These are phyloP conservation scores for Drosophila flavopinicola DNA, from an alignment of 2,888 invertebrate species.

Conservation along the genomic window DNA sequence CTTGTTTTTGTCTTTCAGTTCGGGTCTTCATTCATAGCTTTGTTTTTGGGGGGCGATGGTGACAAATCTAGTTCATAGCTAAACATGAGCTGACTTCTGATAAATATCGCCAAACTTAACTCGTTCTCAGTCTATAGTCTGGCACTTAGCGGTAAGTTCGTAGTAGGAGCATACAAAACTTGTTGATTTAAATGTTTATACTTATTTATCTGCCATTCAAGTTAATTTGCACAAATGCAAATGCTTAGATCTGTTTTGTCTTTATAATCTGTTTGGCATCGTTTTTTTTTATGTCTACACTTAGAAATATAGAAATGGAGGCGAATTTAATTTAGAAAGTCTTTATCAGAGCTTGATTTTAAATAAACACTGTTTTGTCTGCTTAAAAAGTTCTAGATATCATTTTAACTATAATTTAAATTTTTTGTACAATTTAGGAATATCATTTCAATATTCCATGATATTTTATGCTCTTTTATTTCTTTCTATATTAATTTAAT, in stretches of 20 bases:
- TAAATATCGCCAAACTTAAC: slow-evolving; percentile 33
- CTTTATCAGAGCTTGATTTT: too few relatives aligned
- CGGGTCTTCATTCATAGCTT: slow-evolving; percentile 49
- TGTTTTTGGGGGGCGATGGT: slow-evolving; percentile 24
- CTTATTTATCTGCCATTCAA: slow-evolving; percentile 61
- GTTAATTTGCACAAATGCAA: slow-evolving; percentile 72
- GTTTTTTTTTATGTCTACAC: slow-evolving; percentile 1
- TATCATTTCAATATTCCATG: too few relatives aligned
- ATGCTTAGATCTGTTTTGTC: slow-evolving; percentile 31
- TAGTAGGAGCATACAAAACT: slow-evolving; percentile 27
- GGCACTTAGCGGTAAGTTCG: slow-evolving; percentile 34
- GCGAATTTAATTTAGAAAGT: too few relatives aligned
- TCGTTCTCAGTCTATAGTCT: slow-evolving; percentile 30
- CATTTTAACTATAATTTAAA: too few relatives aligned
- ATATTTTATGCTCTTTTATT: too few relatives aligned
- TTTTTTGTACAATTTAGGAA: too few relatives aligned
- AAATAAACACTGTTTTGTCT: too few relatives aligned
- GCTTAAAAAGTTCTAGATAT: too few relatives aligned
- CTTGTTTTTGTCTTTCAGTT: slow-evolving; percentile 4
- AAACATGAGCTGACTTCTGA: slow-evolving; percentile 41
- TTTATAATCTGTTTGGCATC: slow-evolving; percentile 20
- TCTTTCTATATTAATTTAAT: too few relatives aligned
- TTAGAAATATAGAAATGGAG: too few relatives aligned
- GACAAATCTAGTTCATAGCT: slow-evolving; percentile 61
- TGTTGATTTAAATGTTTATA: slow-evolving; percentile 70